These are phyloP conservation scores for Maconellicoccus hirsutus DNA, from an alignment of 1,140 invertebrate species.

Conservation along the genomic window DNA sequence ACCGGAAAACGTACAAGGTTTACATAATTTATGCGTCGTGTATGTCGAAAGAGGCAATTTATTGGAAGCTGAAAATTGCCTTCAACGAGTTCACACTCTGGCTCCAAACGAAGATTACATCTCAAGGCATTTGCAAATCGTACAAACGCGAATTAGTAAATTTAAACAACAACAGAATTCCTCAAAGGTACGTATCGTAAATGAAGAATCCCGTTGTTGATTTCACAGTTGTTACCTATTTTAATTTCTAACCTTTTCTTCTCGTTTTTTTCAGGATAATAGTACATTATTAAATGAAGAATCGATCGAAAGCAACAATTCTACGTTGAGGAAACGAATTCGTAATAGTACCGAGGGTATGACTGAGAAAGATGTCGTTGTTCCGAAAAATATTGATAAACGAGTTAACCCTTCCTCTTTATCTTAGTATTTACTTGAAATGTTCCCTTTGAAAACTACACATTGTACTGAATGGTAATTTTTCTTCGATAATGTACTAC, in stretches of 20 bases:
- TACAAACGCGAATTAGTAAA: constrained; percentile 53
- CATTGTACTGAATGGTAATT: not conserved
- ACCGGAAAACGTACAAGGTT: constrained; percentile 82
- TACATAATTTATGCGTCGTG: constrained; percentile 93
- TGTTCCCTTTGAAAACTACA: not conserved
- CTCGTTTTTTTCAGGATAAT: not conserved
- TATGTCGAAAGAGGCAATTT: constrained; percentile 82
- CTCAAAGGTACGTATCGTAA: not conserved
- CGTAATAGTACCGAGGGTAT: not conserved
- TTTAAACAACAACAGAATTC: constrained; percentile 29
- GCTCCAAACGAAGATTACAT: constrained; percentile 87
- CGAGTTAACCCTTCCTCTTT: constrained; percentile 2
- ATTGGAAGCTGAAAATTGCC: constrained; percentile 66
- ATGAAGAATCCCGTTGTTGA: too few relatives aligned
- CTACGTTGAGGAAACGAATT: constrained; percentile 5
- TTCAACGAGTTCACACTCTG: constrained; percentile 61
- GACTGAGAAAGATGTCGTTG: constrained; percentile 6
- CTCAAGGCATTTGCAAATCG: constrained; percentile 71
- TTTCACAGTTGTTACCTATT: too few relatives aligned
- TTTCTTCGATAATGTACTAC: not conserved
- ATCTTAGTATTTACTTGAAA: not conserved
- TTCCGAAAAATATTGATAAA: constrained; percentile 14
- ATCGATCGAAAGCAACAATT: not conserved
- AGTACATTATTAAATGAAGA: not conserved
- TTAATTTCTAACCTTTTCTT: too few relatives aligned